Percentiles rank a stretch among this genome's conserved stretches.
Evolutionary conservation across 2,888 invertebrate species (phyloP).

Genomic region (Hanleya hanleyi): DNA sequence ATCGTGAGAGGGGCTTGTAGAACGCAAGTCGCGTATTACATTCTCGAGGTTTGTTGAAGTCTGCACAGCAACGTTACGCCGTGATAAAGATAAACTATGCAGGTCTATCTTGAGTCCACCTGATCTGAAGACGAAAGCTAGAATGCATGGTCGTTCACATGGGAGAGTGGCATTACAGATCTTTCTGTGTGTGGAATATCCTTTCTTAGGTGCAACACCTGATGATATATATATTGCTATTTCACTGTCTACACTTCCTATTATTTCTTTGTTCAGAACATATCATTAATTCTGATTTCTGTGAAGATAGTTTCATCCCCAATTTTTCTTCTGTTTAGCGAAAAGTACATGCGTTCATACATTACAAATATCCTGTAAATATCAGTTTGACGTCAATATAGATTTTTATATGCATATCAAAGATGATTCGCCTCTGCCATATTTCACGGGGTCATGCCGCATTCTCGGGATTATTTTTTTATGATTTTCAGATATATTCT

Average conservation of each 20-base stretch:
- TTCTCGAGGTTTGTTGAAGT: neutral
- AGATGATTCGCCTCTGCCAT: too few relatives aligned
- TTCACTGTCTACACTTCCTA: too few relatives aligned
- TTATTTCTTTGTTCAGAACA: too few relatives aligned
- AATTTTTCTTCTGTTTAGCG: neutral
- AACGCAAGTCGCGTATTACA: neutral
- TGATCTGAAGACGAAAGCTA: neutral
- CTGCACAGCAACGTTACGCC: neutral
- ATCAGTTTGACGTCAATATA: too few relatives aligned
- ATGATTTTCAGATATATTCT: too few relatives aligned
- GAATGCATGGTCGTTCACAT: neutral
- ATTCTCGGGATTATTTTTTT: too few relatives aligned
- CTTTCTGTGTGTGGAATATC: neutral
- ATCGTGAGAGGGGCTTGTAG: neutral
- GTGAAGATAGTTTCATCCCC: neutral
- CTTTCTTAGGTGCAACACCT: neutral
- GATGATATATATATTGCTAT: too few relatives aligned
- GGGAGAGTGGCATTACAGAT: neutral
- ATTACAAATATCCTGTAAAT: neutral
- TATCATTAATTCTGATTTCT: neutral
- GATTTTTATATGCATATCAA: too few relatives aligned
- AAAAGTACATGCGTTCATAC: neutral
- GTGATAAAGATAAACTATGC: neutral
- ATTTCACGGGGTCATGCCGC: too few relatives aligned
- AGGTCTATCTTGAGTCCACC: neutral